phyloP scores from a whole-genome alignment of 2,113 vertebrate species.

The Ardeotis arabs region DNA sequence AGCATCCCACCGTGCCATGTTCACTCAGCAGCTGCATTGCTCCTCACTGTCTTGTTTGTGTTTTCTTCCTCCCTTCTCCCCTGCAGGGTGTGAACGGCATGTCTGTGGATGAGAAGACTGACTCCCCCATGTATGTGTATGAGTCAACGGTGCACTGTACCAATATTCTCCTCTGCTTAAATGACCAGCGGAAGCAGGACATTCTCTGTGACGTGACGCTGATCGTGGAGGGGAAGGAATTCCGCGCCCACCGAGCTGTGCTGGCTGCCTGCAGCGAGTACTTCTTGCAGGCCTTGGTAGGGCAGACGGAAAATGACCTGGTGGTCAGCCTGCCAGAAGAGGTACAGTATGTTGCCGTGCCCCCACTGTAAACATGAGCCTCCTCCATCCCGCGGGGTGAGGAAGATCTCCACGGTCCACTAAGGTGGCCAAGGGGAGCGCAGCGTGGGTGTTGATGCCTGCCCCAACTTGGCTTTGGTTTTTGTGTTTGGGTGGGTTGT shows the following conservation, averaged over 20 bases:
- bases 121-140: constrained; percentile 99
- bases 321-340: constrained; percentile 95
- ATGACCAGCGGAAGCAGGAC: constrained; percentile 98
- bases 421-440: neutral
- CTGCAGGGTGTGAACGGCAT: constrained; percentile 98
- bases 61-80: constrained; percentile 70
- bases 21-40: neutral
- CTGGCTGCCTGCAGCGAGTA: constrained; percentile 98
- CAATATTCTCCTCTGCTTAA: constrained; percentile 99
- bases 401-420: neutral
- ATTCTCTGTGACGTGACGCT: constrained; percentile 99
- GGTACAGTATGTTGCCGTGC: constrained; percentile 73
- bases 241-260: constrained; percentile 96
- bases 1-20: accelerated
- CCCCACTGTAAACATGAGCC: accelerated
- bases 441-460: neutral
- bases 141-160: constrained; percentile 99
- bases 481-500: constrained; percentile 45
- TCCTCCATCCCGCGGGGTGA: accelerated
- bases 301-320: constrained; percentile 92
- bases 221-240: constrained; percentile 96
- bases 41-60: neutral
- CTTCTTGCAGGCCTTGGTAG: constrained; percentile 95
- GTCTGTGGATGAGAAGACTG: constrained; percentile 99
- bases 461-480: neutral